Evolutionary conservation across 2,797 vertebrate genomes (phyloP), one percentile per base, ranked within the genome.

Genomic region (Merluccius polli): DNA sequence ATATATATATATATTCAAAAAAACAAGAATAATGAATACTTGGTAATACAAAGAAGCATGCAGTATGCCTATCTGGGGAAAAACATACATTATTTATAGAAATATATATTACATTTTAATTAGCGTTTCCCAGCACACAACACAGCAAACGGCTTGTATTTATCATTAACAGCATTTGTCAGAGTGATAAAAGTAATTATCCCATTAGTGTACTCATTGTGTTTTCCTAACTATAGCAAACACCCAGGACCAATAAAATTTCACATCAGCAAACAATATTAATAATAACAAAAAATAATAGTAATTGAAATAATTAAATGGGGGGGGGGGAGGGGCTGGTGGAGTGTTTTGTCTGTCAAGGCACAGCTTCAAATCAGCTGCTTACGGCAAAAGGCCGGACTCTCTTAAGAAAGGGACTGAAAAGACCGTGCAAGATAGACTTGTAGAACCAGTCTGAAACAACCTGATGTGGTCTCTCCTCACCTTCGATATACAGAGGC

Each of bases 401-500:
- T 38, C 6, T 38, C 36, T 38, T 38, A 9, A 38, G 36, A 11
- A 38, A 38, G 36, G 36, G 36, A 38, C 36, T 12, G 36, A 12
- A 38, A 38, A 38, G 36, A 38, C 36, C 36, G 3, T 38, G 6
- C 33, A 3, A 3, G 33, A 35, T 35, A 8, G 33, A 35, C 33
- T 35, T 3, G 33, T 35, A 35, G 33, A 35, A 35, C n/a, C n/a
- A n/a, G 44, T 52, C 16, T 52, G 59, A 11, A 11, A 27, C 9
- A 31, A 15, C 67, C 21, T 16, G 30, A 21, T 5, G 35, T 4
- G 1, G 2, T 11, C 10, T 29, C 35, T 44, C 73, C 95, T 93
- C 83, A 98, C 98, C 98, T 93, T 99, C 98, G 63, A 99, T 98
- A 85, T 99, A 99, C 38, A 99, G 96, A 15, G 98, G 98, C 85